A percentile compares a stretch with the other conserved stretches of the same genome.
Conservation (phyloP, 92 coral and sea anemone species). For the Nematostella vectensis region DNA sequence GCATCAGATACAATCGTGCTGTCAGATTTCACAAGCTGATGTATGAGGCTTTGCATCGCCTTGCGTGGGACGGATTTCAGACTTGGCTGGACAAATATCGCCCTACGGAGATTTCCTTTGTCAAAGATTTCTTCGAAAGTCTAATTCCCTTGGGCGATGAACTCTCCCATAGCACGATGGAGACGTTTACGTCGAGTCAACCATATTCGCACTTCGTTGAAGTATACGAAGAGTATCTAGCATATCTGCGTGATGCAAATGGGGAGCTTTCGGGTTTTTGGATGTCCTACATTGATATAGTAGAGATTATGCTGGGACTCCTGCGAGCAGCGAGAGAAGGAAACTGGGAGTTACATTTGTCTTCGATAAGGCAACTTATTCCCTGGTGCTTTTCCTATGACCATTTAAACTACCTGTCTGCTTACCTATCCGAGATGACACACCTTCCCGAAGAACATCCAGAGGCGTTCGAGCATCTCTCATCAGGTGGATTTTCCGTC, state of each 20-base stretch:
- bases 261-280: conserved; percentile 40
- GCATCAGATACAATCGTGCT: conserved; percentile 21
- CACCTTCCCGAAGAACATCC: background rate
- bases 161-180: conserved; percentile 4
- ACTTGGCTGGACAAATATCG: conserved; percentile 1
- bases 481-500: conserved; percentile 42
- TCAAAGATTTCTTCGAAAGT: conserved; percentile 6
- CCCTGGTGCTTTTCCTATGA: conserved; percentile 53
- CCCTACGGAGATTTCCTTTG: conserved; percentile 4
- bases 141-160: background rate
- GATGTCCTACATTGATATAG: conserved; percentile 43
- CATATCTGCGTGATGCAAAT: conserved; percentile 20
- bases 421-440: conserved; percentile 20
- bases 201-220: conserved; percentile 17
- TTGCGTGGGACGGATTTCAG: conserved; percentile 23
- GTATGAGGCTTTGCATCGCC: conserved; percentile 25
- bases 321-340: conserved; percentile 54
- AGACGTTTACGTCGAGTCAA: background rate
- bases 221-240: conserved; percentile 24
- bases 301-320: conserved; percentile 32
- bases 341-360: conserved; percentile 43
- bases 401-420: conserved; percentile 33
- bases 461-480: background rate
- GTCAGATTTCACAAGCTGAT: conserved; percentile 26
- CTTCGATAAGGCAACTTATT: conserved; percentile 30